These are phyloP conservation scores for Tauraco erythrolophus DNA, from an alignment of 2,113 vertebrate species.

Conservation along the genomic window DNA sequence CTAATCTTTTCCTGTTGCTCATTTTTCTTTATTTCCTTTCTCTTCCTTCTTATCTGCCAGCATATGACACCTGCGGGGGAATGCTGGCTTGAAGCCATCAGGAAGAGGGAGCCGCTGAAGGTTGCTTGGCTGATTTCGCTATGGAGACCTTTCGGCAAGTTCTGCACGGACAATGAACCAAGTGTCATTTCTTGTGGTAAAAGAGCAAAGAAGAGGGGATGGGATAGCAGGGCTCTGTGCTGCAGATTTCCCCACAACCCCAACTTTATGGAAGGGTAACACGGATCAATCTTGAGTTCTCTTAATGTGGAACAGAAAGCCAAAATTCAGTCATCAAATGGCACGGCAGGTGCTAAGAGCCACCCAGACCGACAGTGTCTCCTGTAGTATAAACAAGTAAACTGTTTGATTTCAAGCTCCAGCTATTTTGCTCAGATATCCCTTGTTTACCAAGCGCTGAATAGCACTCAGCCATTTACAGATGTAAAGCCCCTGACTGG, in stretches of 20 bases:
- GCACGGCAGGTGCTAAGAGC: constrained; percentile 59
- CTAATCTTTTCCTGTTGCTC: not conserved
- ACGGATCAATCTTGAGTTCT: not conserved
- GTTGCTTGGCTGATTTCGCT: constrained; percentile 49
- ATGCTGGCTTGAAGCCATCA: constrained; percentile 61
- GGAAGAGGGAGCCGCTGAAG: constrained; percentile 66
- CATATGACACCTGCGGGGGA: constrained; percentile 72
- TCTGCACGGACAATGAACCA: constrained; percentile 43
- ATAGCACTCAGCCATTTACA: constrained; percentile 61
- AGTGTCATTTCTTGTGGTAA: constrained; percentile 40
- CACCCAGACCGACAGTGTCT: constrained; percentile 30
- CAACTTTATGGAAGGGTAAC: not conserved
- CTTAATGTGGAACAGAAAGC: not conserved
- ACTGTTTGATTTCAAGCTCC: constrained; percentile 58
- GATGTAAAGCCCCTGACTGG: constrained; percentile 69
- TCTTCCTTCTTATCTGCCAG: constrained; percentile 50
- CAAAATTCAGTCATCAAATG: constrained; percentile 20
- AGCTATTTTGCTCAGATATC: constrained; percentile 47
- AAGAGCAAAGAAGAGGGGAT: not conserved
- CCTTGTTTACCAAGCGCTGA: constrained; percentile 60
- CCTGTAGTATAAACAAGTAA: constrained; percentile 49
- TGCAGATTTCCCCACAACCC: not conserved
- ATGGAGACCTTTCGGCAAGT: not conserved
- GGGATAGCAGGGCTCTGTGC: not conserved
- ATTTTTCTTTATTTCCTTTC: not conserved